Percentiles rank a stretch among this genome's conserved stretches.
phyloP scores from a whole-genome alignment of 2,113 vertebrate genomes.

The Pycnonotus jocosus region DNA sequence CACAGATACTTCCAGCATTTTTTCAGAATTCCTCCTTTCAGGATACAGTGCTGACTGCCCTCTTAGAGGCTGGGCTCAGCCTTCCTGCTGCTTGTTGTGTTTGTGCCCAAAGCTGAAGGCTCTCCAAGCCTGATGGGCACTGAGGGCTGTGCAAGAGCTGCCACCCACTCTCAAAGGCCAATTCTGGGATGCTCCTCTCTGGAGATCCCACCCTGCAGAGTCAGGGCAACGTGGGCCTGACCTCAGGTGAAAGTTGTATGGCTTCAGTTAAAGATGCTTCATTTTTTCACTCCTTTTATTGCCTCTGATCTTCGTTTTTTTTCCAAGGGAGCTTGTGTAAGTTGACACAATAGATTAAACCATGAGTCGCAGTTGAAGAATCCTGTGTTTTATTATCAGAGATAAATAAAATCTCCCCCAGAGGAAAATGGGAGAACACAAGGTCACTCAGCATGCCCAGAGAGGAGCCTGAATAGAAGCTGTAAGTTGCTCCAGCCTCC shows the following conservation, averaged over 20 bases:
- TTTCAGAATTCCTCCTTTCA: neutral
- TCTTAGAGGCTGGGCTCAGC: neutral
- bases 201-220: neutral
- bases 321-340: neutral
- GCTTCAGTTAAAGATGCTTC: neutral
- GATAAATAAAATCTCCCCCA: slow-evolving; percentile 33
- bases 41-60: neutral
- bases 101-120: neutral
- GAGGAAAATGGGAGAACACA: slow-evolving; percentile 10
- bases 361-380: neutral
- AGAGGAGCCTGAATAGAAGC: slow-evolving; percentile 11
- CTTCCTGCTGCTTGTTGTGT: neutral
- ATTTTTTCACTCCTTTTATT: neutral
- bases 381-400: neutral
- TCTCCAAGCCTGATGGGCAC: neutral
- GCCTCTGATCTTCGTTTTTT: neutral
- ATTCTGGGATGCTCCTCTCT: neutral
- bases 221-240: neutral
- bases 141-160: neutral
- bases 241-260: neutral
- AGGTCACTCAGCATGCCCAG: slow-evolving; percentile 23
- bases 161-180: neutral
- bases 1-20: neutral
- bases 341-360: slow-evolving; percentile 26
- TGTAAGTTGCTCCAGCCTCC: neutral